A percentile compares a stretch with the other conserved stretches of the same genome.
These are phyloP conservation scores for Sardina pilchardus DNA, from an alignment of 2,113 vertebrate species.

Conservation along the genomic window DNA sequence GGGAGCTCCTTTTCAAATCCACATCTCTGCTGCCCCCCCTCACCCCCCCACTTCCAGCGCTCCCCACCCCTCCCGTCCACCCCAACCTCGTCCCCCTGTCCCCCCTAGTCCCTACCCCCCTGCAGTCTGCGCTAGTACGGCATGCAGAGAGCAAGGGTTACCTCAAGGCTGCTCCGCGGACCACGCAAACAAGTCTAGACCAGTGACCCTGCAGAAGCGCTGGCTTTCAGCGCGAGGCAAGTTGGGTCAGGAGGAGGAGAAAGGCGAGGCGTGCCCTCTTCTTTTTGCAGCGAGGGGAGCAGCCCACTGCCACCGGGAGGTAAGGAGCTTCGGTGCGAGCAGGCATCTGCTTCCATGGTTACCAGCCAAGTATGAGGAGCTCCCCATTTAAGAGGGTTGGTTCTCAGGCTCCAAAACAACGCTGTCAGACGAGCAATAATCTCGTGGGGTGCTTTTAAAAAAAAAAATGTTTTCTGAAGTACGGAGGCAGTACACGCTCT, in stretches of 20 bases:
- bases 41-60: neutral
- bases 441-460: conserved; percentile 76
- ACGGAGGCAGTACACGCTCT: neutral
- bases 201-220: conserved; percentile 88
- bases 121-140: conserved; percentile 87
- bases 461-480: neutral
- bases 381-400: conserved; percentile 87
- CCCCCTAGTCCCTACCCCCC: conserved; percentile 5
- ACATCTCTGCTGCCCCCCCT: conserved; percentile 85
- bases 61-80: neutral
- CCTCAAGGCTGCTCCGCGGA: conserved; percentile 94
- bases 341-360: conserved; percentile 99
- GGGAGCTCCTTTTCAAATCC: conserved; percentile 94
- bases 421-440: conserved; percentile 71
- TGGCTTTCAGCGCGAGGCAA: conserved; percentile 92
- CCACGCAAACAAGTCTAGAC: conserved; percentile 95
- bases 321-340: conserved; percentile 90
- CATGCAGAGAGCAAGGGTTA: conserved; percentile 84
- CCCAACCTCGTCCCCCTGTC: neutral
- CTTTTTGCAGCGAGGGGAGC: conserved; percentile 78
- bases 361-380: conserved; percentile 95
- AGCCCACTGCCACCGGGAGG: conserved; percentile 93
- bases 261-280: conserved; percentile 86
- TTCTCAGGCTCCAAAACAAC: conserved; percentile 95
- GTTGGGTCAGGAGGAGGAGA: conserved; percentile 90